These are phyloP conservation scores for Salmo trutta DNA, from an alignment of 2,797 vertebrate genomes.

Conservation along the genomic window DNA sequence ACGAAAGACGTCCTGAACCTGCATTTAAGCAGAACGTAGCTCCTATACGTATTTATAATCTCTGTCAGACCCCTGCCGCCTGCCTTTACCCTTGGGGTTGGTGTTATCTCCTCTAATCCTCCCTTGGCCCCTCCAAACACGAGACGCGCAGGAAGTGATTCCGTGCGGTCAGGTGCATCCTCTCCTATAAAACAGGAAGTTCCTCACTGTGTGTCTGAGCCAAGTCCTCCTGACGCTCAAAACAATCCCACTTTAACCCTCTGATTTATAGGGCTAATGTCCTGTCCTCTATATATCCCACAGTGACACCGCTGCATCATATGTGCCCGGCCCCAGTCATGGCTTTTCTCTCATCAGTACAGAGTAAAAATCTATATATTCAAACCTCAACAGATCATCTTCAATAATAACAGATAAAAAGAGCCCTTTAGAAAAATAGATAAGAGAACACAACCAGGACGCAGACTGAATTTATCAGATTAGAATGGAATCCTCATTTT, in stretches of 20 bases:
- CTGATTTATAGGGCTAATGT: constrained; percentile 3
- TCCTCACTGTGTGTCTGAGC: constrained; percentile 13
- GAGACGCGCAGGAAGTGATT: constrained; percentile 36
- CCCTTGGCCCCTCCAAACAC: not conserved
- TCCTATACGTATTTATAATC: not conserved
- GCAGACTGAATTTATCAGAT: not conserved
- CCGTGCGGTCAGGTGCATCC: constrained; percentile 5
- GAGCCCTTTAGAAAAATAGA: constrained; percentile 45
- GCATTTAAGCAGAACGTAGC: not conserved
- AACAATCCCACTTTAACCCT: not conserved
- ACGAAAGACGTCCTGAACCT: not conserved
- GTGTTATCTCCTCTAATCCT: not conserved
- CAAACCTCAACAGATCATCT: not conserved
- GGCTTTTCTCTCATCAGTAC: constrained; percentile 9
- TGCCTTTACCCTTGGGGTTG: constrained; percentile 7
- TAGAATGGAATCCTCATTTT: not conserved
- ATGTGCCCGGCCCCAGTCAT: constrained; percentile 47
- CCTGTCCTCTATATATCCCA: constrained; percentile 2
- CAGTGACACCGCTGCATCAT: constrained; percentile 9
- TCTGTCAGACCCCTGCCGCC: not conserved
- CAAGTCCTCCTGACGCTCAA: not conserved
- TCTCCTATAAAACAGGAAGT: constrained; percentile 42
- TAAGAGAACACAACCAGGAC: not conserved
- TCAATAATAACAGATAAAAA: constrained; percentile 6
- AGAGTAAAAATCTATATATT: constrained; percentile 18